These are phyloP conservation scores for Xestia ashworthii DNA, from an alignment of 2,888 invertebrate species.

Conservation along the genomic window DNA sequence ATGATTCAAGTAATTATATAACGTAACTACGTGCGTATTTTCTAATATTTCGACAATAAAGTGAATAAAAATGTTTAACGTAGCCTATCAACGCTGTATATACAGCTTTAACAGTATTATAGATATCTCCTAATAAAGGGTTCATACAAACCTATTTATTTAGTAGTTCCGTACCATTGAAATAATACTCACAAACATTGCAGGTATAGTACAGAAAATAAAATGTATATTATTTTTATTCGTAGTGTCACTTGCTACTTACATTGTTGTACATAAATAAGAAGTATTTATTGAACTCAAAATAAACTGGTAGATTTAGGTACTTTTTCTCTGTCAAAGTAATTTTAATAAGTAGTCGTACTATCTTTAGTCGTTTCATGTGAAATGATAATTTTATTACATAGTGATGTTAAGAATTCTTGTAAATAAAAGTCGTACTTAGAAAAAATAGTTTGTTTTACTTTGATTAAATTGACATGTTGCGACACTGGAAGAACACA, in stretches of 20 bases:
- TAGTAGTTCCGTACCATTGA: slow-evolving; percentile 1
- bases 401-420: slow-evolving; percentile 60
- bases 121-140: neutral
- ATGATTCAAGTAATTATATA: slow-evolving; percentile 38
- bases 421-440: slow-evolving; percentile 86
- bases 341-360: slow-evolving; percentile 46
- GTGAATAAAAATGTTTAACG: slow-evolving; percentile 50
- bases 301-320: slow-evolving; percentile 43
- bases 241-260: slow-evolving; percentile 14
- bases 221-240: slow-evolving; percentile 23
- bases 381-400: slow-evolving; percentile 53
- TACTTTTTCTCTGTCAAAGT: slow-evolving; percentile 54
- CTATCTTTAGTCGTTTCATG: slow-evolving; percentile 47
- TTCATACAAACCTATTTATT: neutral
- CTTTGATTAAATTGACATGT: slow-evolving; percentile 3
- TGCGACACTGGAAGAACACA: neutral
- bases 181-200: neutral
- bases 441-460: slow-evolving; percentile 69
- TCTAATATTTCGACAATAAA: slow-evolving; percentile 66
- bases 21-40: slow-evolving; percentile 49
- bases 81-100: slow-evolving; percentile 57
- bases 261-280: slow-evolving; percentile 56
- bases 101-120: slow-evolving; percentile 46
- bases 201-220: neutral
- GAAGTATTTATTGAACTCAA: slow-evolving; percentile 49